Conservation (phyloP, 2,113 vertebrate genomes). For the Oophaga pumilio region DNA sequence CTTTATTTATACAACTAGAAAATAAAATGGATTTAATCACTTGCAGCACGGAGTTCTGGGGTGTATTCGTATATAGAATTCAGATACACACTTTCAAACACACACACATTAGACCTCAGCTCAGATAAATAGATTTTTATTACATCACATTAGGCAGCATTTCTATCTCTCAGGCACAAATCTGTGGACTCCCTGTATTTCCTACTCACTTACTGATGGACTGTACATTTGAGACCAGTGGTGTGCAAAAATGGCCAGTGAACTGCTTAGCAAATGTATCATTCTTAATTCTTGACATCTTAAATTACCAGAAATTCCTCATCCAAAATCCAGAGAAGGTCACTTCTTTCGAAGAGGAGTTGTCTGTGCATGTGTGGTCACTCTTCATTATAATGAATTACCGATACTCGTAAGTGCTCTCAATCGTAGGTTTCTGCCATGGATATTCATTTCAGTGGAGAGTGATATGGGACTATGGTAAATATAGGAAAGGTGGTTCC, state of each 20-base stretch:
- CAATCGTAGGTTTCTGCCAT: neutral
- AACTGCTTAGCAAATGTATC: neutral
- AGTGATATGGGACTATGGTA: neutral
- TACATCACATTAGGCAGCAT: conserved; percentile 17
- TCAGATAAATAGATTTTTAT: conserved; percentile 10
- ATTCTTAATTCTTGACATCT: neutral
- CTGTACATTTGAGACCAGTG: neutral
- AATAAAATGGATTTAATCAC: conserved; percentile 13
- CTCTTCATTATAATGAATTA: neutral
- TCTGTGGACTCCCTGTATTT: neutral
- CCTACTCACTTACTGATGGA: neutral
- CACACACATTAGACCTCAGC: conserved; percentile 25
- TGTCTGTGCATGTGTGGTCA: neutral
- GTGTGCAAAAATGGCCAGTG: neutral
- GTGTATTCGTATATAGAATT: neutral
- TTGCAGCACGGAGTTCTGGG: neutral
- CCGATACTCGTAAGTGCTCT: neutral
- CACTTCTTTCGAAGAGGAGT: neutral
- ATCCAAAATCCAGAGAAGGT: neutral
- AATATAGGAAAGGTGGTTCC: neutral
- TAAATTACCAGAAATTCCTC: neutral
- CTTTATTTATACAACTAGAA: neutral
- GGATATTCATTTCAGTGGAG: neutral
- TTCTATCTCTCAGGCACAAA: conserved; percentile 41
- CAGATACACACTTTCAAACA: neutral